Conservation (phyloP, 2,888 invertebrate species). For the Amblyteles armatorius region DNA sequence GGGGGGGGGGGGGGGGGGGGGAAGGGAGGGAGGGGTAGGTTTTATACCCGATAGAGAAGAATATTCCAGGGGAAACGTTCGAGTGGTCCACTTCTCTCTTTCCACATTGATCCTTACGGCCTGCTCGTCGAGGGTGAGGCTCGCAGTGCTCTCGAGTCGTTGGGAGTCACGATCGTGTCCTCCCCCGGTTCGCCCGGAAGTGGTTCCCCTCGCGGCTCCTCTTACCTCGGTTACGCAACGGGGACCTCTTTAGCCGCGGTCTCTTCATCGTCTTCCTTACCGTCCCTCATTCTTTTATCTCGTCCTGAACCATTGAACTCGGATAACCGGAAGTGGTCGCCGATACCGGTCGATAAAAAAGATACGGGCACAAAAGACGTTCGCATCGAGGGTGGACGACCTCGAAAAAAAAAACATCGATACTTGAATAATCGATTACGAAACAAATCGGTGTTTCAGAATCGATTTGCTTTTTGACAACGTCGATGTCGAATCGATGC, state of each 20-base stretch:
- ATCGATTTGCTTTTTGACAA: too few species aligned
- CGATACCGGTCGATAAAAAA: constrained; percentile 19
- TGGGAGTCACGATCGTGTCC: constrained; percentile 57
- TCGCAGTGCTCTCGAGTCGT: constrained; percentile 45
- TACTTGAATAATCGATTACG: too few species aligned
- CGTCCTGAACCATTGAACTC: constrained; percentile 26
- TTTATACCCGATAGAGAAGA: constrained; percentile 9
- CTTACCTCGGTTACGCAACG: constrained; percentile 11
- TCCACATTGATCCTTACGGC: constrained; percentile 43
- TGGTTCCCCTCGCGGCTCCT: constrained; percentile 38
- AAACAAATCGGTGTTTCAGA: too few species aligned
- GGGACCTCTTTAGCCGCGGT: not conserved
- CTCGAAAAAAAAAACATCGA: too few species aligned
- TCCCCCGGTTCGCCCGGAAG: constrained; percentile 54
- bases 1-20: not conserved
- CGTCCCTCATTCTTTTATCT: constrained; percentile 40
- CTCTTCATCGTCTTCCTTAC: constrained; percentile 31
- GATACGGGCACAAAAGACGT: constrained; percentile 9
- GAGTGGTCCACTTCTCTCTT: constrained; percentile 27
- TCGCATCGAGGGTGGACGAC: not conserved
- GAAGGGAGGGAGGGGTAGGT: too few species aligned
- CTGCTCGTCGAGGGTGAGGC: constrained; percentile 1
- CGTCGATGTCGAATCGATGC: too few species aligned
- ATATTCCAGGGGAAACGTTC: constrained; percentile 41
- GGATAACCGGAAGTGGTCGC: constrained; percentile 35